These are phyloP conservation scores for Glyphotaelius pellucidus DNA, from an alignment of 2,888 invertebrate genomes.

Conservation along the genomic window DNA sequence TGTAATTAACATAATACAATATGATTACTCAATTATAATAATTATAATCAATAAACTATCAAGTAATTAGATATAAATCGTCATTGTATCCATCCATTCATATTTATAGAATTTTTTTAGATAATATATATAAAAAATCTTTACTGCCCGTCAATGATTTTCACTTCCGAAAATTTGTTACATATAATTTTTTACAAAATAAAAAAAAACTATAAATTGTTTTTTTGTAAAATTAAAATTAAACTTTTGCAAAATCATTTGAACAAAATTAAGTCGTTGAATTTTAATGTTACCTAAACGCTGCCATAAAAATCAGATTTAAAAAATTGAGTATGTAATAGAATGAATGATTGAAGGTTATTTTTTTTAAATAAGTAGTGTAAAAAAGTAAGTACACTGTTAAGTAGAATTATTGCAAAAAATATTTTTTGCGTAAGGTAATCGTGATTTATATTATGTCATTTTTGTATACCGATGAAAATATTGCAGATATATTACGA, in stretches of 20 bases:
- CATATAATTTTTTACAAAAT: conserved; percentile 10
- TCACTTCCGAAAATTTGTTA: background rate
- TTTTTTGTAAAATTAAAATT: background rate
- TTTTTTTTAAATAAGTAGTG: conserved; percentile 8
- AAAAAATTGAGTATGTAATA: background rate
- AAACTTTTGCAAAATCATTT: background rate
- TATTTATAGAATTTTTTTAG: conserved; percentile 35
- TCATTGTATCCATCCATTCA: conserved; percentile 38
- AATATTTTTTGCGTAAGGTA: background rate
- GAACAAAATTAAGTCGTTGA: background rate
- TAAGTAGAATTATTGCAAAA: background rate
- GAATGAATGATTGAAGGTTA: background rate
- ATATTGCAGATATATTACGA: background rate
- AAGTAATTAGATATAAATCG: conserved; percentile 49
- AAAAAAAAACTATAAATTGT: background rate
- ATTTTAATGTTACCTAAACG: background rate
- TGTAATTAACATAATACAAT: conserved; percentile 64
- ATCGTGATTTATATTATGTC: background rate
- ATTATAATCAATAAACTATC: conserved; percentile 62
- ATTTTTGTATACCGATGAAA: background rate
- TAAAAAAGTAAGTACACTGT: background rate
- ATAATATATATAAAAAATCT: conserved; percentile 70
- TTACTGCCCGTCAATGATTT: conserved; percentile 59
- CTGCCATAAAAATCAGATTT: background rate
- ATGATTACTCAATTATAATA: conserved; percentile 67